These are phyloP conservation scores for Drosophila murphyi DNA, from an alignment of 1,140 invertebrate genomes.

Conservation along the genomic window DNA sequence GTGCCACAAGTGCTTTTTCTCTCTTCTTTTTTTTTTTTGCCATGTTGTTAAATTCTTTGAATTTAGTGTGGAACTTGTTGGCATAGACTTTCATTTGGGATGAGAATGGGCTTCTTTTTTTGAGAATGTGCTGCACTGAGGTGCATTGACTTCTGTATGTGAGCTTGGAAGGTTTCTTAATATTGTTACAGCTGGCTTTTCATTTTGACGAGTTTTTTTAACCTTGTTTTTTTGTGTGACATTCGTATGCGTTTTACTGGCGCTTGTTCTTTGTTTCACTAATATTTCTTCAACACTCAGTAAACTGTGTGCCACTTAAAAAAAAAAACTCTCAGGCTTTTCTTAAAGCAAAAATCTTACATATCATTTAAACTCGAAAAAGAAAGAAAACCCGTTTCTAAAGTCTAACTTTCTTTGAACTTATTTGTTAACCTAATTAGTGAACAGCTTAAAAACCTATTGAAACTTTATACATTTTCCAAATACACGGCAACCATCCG, in stretches of 20 bases:
- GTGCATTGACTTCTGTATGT: no score
- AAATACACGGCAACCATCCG: not conserved
- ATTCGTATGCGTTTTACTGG: no score
- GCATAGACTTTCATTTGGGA: constrained; percentile 57
- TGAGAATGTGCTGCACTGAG: not conserved
- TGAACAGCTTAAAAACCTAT: constrained; percentile 16
- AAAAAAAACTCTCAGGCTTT: not conserved
- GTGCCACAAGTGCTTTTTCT: constrained; percentile 39
- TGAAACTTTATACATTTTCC: not conserved
- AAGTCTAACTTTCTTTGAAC: constrained; percentile 11
- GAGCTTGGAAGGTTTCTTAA: no score
- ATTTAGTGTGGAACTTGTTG: constrained; percentile 58
- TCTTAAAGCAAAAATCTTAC: not conserved
- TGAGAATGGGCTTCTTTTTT: not conserved
- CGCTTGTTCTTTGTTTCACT: no score
- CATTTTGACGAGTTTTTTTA: no score
- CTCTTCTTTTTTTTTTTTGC: constrained; percentile 45
- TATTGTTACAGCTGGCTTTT: no score
- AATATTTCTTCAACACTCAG: no score
- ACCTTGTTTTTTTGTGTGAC: no score
- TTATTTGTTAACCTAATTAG: constrained; percentile 6
- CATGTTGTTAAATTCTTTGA: constrained; percentile 29
- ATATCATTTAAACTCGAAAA: not conserved
- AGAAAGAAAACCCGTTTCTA: not conserved
- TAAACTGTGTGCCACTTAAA: not conserved